phyloP scores from a whole-genome alignment of 2,888 invertebrate genomes.

The Sympetrum striolatum region DNA sequence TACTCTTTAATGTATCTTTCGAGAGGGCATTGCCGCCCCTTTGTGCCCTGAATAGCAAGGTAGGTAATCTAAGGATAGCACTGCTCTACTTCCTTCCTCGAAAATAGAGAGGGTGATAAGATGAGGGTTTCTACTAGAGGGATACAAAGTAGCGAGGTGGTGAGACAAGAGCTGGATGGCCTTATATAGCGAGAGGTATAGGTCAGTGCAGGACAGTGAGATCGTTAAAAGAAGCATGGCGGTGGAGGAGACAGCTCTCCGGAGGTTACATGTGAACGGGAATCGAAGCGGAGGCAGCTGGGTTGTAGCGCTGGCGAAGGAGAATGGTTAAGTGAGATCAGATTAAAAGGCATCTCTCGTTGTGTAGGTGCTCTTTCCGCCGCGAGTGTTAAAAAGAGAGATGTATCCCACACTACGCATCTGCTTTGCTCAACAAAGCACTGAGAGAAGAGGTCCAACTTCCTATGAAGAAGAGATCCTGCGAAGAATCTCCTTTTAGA shows the following conservation, averaged over 20 bases:
- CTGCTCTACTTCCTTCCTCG: too few species aligned
- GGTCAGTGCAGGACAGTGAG: background rate
- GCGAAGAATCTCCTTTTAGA: background rate
- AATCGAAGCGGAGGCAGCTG: background rate
- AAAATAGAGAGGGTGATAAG: background rate
- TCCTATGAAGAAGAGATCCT: background rate
- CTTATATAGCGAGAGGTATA: background rate
- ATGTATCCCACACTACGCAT: background rate
- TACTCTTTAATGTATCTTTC: too few species aligned
- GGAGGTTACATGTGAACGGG: background rate
- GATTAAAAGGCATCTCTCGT: background rate
- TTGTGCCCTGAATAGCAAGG: too few species aligned
- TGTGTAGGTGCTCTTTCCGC: background rate
- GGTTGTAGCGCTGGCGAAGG: background rate
- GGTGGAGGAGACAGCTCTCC: background rate
- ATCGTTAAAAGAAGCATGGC: background rate
- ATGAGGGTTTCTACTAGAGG: background rate
- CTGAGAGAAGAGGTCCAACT: background rate
- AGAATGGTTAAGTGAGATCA: background rate
- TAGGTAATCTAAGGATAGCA: too few species aligned
- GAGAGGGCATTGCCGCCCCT: too few species aligned
- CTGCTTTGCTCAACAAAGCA: background rate
- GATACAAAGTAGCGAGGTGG: background rate
- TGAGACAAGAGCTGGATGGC: background rate
- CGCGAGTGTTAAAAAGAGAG: background rate